Conservation (phyloP, 2,888 invertebrate species). For the Ochropacha duplaris region DNA sequence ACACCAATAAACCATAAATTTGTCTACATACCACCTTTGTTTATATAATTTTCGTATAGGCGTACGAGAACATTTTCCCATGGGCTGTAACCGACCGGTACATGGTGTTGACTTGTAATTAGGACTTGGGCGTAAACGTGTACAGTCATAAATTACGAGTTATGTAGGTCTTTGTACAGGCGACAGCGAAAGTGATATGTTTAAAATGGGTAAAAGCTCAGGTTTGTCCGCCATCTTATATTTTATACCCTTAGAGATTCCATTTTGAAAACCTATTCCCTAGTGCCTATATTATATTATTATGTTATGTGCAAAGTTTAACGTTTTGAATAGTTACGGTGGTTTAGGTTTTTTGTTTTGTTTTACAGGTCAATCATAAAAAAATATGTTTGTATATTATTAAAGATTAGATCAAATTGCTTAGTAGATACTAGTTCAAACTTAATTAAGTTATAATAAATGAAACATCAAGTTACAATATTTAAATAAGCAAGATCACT, state of each 20-base stretch:
- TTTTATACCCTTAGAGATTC: too few relatives aligned
- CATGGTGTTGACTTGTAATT: conserved; percentile 5
- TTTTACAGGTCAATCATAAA: too few relatives aligned
- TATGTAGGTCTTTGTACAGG: background rate
- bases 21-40: conserved; percentile 26
- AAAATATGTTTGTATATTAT: too few relatives aligned
- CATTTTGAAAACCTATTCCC: too few relatives aligned
- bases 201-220: too few relatives aligned
- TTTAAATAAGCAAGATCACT: background rate
- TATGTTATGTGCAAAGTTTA: too few relatives aligned
- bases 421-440: background rate
- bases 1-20: conserved; percentile 35
- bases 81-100: conserved; percentile 9
- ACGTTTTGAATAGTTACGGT: too few relatives aligned
- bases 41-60: conserved; percentile 15
- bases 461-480: background rate
- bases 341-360: too few relatives aligned
- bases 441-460: background rate
- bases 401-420: too few relatives aligned
- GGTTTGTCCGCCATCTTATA: too few relatives aligned
- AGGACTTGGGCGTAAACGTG: background rate
- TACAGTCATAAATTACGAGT: background rate
- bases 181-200: too few relatives aligned
- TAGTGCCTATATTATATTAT: too few relatives aligned
- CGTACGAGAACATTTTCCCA: conserved; percentile 8